Conservation (phyloP, 1,140 invertebrate genomes). For the Argopecten irradians region DNA sequence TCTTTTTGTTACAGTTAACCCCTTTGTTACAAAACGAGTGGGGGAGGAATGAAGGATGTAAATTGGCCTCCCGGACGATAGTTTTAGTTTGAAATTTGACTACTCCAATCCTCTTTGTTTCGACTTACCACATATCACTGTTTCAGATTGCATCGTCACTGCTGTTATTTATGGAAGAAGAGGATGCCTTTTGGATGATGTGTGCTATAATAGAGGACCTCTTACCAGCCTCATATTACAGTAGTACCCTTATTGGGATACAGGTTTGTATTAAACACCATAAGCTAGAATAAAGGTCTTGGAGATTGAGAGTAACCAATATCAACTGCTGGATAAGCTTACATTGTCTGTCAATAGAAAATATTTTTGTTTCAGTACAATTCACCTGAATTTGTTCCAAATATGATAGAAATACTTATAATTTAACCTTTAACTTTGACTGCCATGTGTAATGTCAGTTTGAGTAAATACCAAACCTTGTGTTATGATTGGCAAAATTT, state of each 20-base stretch:
- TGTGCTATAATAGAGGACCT: constrained; percentile 98
- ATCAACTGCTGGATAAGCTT: background rate
- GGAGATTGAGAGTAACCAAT: background rate
- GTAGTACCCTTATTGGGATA: constrained; percentile 91
- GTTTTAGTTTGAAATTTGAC: background rate
- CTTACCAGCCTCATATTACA: constrained; percentile 97
- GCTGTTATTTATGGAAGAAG: constrained; percentile 96
- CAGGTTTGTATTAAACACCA: constrained; percentile 63
- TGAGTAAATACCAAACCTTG: too few species aligned
- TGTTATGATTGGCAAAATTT: too few species aligned
- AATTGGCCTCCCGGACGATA: too few species aligned
- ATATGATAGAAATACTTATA: too few species aligned
- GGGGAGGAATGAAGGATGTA: too few species aligned
- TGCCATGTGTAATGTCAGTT: too few species aligned
- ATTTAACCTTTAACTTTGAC: too few species aligned
- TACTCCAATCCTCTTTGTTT: background rate
- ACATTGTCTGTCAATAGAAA: background rate
- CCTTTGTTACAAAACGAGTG: too few species aligned
- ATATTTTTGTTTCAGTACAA: background rate
- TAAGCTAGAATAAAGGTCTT: background rate
- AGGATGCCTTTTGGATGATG: constrained; percentile 99
- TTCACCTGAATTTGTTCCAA: background rate
- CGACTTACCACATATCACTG: too few species aligned
- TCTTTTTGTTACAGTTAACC: too few species aligned
- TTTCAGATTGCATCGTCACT: constrained; percentile 92